phyloP scores from a whole-genome alignment of 2,888 invertebrate genomes.

The Polymixis flavicincta region DNA sequence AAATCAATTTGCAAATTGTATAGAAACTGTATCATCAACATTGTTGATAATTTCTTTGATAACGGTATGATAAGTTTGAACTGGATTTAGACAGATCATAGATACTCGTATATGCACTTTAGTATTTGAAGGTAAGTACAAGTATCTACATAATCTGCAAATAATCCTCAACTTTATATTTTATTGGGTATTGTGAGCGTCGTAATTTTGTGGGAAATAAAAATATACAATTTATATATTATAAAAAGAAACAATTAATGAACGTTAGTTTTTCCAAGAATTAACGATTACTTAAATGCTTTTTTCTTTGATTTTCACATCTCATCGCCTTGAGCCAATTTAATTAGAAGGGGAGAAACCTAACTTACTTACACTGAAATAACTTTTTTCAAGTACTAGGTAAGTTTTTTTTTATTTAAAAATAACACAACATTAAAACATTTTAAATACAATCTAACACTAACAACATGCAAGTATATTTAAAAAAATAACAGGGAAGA shows the following conservation, averaged over 20 bases:
- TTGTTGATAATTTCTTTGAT: constrained; percentile 26
- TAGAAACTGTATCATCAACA: constrained; percentile 29
- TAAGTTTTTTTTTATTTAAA: too few relatives aligned
- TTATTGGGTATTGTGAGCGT: background rate
- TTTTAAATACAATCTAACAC: too few relatives aligned
- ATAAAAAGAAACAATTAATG: background rate
- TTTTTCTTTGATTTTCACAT: background rate
- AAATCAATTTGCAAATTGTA: constrained; percentile 62
- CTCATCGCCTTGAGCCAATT: background rate
- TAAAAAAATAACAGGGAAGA: too few relatives aligned
- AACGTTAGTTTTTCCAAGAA: background rate
- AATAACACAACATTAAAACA: too few relatives aligned
- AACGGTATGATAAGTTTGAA: background rate
- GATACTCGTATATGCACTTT: background rate
- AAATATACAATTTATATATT: background rate
- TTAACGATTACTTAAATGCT: background rate
- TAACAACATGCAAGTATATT: too few relatives aligned
- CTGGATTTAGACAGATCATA: background rate
- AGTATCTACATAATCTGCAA: background rate
- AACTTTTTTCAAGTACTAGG: too few relatives aligned
- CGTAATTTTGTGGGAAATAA: background rate
- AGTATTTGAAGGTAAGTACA: too few relatives aligned
- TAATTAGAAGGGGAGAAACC: background rate
- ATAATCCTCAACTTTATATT: background rate
- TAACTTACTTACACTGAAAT: background rate